A percentile compares a stretch with the other conserved stretches of the same genome.
Evolutionary conservation across 2,797 vertebrate genomes (phyloP).

Genomic region (Petrocephalus schoutedeni): DNA sequence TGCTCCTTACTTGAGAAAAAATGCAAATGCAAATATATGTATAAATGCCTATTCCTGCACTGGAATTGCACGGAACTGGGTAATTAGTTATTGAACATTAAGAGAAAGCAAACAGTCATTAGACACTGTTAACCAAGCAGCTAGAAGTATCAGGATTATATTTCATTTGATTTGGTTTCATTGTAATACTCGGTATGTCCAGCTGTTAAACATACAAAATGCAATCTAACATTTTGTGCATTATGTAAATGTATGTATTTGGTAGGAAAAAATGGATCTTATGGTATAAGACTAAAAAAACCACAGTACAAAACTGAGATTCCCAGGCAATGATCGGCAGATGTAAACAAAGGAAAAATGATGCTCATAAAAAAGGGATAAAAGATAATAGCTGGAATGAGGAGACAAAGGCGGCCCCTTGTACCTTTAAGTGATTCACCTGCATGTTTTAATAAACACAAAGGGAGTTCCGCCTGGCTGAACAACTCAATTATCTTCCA

Average conservation of each 20-base stretch:
- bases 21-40: not conserved
- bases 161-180: not conserved
- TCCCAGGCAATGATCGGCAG: not conserved
- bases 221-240: not conserved
- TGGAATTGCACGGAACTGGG: not conserved
- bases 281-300: not conserved
- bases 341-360: slow-evolving; percentile 25
- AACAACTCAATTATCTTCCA: slow-evolving; percentile 76
- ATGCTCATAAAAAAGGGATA: slow-evolving; percentile 57
- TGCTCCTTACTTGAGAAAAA: not conserved
- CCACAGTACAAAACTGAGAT: not conserved
- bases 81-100: not conserved
- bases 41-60: not conserved
- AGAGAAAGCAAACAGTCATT: not conserved
- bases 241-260: not conserved
- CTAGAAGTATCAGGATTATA: not conserved
- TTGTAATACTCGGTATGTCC: not conserved
- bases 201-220: not conserved
- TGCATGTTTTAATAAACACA: slow-evolving; percentile 69
- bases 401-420: slow-evolving; percentile 38
- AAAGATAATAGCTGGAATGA: slow-evolving; percentile 57
- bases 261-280: not conserved
- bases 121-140: not conserved
- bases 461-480: slow-evolving; percentile 70
- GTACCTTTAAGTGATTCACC: slow-evolving; percentile 65